Evolutionary conservation across 1,140 invertebrate species (phyloP).

Genomic region (Drosophila littoralis): DNA sequence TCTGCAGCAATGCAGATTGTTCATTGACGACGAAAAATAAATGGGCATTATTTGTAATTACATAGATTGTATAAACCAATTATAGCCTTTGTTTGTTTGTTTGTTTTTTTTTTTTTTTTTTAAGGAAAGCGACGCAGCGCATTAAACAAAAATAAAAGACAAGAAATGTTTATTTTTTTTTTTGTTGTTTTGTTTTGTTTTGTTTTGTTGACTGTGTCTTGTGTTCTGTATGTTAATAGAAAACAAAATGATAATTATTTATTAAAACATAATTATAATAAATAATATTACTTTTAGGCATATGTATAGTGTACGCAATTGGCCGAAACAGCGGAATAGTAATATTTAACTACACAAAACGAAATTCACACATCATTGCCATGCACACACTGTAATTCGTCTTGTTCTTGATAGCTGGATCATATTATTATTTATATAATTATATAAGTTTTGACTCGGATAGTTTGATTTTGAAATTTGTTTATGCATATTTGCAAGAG

Average conservation of each 20-base stretch:
- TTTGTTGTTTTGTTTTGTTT: too few species aligned
- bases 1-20: constrained; percentile 35
- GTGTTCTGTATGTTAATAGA: constrained; percentile 62
- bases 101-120: constrained; percentile 23
- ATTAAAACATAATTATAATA: constrained; percentile 72
- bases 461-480: constrained; percentile 31
- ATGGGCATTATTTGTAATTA: constrained; percentile 57
- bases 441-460: constrained; percentile 23
- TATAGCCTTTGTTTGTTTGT: constrained; percentile 32
- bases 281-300: constrained; percentile 61
- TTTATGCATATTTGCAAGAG: constrained; percentile 35
- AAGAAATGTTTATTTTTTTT: constrained; percentile 7
- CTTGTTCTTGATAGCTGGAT: constrained; percentile 55
- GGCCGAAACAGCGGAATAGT: constrained; percentile 50
- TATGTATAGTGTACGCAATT: constrained; percentile 52
- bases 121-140: constrained; percentile 52
- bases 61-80: constrained; percentile 46
- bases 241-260: constrained; percentile 71
- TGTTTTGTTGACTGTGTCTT: constrained; percentile 40
- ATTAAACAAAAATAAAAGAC: constrained; percentile 53
- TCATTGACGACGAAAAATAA: constrained; percentile 50
- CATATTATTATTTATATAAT: constrained; percentile 17
- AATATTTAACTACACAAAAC: constrained; percentile 43
- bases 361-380: constrained; percentile 40
- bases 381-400: constrained; percentile 14